Base-by-base conservation (phyloP, 2,797 vertebrate genomes). In the Neomorphus geoffroyi region DNA sequence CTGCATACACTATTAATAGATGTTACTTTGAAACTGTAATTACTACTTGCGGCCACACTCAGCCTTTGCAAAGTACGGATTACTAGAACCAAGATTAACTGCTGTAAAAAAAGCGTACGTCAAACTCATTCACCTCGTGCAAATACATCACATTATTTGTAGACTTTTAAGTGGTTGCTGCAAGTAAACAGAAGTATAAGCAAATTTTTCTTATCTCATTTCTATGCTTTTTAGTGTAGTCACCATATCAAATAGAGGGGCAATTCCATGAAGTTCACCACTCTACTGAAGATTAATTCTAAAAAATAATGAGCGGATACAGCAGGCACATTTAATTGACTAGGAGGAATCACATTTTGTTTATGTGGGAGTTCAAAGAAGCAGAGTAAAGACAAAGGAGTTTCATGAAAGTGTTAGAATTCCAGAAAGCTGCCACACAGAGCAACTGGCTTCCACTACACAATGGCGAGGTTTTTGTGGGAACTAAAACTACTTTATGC, bases 11-110 rank as follows among this genome's bases (percentile, higher is more conserved):
- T 88, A 91, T 90, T 93, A 93, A 93, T 94, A 94, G 89, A 81
- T n/a, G 54, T 70, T 84, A 91, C 93, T 94, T 80, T 82, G 92
- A 93, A 96, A 81, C 64, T 92, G 69, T 86, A 95, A 94, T 92
- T 97, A 88, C 77, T 92, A 90, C 84, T 88, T 70, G 81, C 82
- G 86, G 82, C 94, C 86, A 82, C 0, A 1, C 13, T 88, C 80
- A 96, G 91, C 72, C 69, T 82, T 72, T 71, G 70, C 74, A 73
- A 89, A 93, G 80, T 17, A 94, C 0, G 0, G 80, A 94, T 96
- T 94, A 93, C 32, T 17, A 64, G 65, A 80, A 80, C 13, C 56
- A 77, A 91, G 92, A 96, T 93, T 74, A 96, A 90, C 78, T 91
- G 58, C 74, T 89, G 46, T 61, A 91, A 54, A 93, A 93, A 74